Evolutionary conservation across 2,797 vertebrate species (phyloP).

Genomic region (Petrocephalus schoutedeni): DNA sequence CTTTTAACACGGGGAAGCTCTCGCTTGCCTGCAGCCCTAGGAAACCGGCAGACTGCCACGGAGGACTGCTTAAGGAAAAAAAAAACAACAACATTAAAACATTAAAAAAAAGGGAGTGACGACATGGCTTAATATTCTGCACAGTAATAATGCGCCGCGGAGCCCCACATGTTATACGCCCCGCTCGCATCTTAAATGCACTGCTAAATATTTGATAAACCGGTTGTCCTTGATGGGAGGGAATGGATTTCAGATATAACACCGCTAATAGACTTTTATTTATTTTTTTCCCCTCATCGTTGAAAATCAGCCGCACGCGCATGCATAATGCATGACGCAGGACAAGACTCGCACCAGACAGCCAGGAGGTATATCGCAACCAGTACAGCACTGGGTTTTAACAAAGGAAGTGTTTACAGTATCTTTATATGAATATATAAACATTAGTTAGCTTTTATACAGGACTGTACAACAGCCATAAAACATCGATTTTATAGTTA

Average conservation of each 20-base stretch:
- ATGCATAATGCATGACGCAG: not conserved
- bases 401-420: not conserved
- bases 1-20: constrained; percentile 24
- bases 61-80: not conserved
- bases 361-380: not conserved
- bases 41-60: not conserved
- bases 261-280: constrained; percentile 4
- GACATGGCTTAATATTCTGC: not conserved
- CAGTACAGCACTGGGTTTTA: not conserved
- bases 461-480: not conserved
- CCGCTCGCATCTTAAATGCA: not conserved
- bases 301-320: not conserved
- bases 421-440: not conserved
- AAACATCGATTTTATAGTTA: not conserved
- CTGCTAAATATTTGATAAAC: constrained; percentile 9
- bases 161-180: not conserved
- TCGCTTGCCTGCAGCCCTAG: not conserved
- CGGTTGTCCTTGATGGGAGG: not conserved
- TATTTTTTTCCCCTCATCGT: not conserved
- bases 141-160: not conserved
- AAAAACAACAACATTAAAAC: not conserved
- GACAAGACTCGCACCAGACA: not conserved
- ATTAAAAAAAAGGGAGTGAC: not conserved
- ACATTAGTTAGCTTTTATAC: not conserved
- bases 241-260: constrained; percentile 7